phyloP scores from a whole-genome alignment of 1,140 invertebrate species.

The Atta texana region DNA sequence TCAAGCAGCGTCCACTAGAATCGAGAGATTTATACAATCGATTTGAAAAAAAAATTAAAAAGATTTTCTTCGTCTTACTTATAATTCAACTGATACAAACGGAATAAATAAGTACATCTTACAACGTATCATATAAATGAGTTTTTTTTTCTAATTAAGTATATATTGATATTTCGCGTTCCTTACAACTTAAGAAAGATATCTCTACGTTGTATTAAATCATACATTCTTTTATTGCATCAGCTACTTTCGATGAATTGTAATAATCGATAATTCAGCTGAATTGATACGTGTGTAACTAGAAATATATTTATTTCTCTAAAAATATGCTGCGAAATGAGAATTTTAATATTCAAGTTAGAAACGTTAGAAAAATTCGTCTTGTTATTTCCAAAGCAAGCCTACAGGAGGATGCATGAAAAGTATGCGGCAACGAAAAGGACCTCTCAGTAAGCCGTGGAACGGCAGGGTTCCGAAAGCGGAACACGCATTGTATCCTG shows the following conservation, averaged over 20 bases:
- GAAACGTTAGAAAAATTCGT: neutral
- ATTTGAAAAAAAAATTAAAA: neutral
- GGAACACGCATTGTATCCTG: slow-evolving; percentile 75
- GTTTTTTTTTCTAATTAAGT: neutral
- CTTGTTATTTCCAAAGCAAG: neutral
- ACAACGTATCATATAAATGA: neutral
- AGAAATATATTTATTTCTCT: neutral
- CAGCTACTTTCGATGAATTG: neutral
- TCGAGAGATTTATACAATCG: neutral
- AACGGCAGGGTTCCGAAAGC: slow-evolving; percentile 55
- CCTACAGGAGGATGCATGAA: slow-evolving; percentile 9
- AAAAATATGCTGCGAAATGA: neutral
- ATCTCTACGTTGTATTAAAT: neutral
- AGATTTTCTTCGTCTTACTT: neutral
- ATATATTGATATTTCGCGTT: neutral
- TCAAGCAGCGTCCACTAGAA: slow-evolving; percentile 1
- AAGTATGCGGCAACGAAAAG: slow-evolving; percentile 72
- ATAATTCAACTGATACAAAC: neutral
- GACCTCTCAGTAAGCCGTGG: slow-evolving; percentile 49
- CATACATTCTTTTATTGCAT: neutral
- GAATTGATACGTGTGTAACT: neutral
- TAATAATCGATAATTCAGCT: neutral
- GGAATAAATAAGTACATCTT: neutral
- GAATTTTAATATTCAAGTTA: neutral
- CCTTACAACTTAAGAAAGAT: neutral